phyloP scores from a whole-genome alignment of 92 coral and sea anemone genomes.

The Chrysogorgia sp. region DNA sequence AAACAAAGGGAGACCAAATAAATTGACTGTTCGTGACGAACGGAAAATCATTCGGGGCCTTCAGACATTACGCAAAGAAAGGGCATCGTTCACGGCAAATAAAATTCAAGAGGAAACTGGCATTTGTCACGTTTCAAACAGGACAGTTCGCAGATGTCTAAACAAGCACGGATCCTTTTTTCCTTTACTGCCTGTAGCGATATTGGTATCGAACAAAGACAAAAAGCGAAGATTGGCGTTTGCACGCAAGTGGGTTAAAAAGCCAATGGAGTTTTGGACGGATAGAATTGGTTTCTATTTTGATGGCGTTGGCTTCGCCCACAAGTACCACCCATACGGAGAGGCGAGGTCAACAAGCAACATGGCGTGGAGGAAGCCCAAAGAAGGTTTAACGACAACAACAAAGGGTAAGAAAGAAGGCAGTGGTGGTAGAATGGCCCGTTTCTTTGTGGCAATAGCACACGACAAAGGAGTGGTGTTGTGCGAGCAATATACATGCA shows the following conservation, averaged over 20 bases:
- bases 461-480: no score
- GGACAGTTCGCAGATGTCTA: slow-evolving; percentile 8
- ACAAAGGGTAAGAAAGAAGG: no score
- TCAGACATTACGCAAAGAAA: neutral
- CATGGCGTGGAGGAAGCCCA: no score
- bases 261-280: slow-evolving; percentile 4
- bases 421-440: no score
- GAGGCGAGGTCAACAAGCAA: no score
- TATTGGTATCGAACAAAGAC: slow-evolving; percentile 6
- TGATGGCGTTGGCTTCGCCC: no score
- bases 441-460: no score
- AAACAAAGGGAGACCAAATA: slow-evolving; percentile 8
- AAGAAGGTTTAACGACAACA: no score
- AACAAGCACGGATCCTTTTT: neutral
- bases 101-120: slow-evolving; percentile 6
- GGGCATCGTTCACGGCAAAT: slow-evolving; percentile 7
- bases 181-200: no score
- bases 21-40: neutral
- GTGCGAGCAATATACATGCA: slow-evolving; percentile 6
- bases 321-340: no score
- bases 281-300: no score
- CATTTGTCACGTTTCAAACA: neutral
- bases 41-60: neutral
- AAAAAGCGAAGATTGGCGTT: neutral
- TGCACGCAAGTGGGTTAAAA: slow-evolving; percentile 1